Base-by-base conservation (phyloP, 2,797 vertebrate species). In the Hozukius guyotensis region DNA sequence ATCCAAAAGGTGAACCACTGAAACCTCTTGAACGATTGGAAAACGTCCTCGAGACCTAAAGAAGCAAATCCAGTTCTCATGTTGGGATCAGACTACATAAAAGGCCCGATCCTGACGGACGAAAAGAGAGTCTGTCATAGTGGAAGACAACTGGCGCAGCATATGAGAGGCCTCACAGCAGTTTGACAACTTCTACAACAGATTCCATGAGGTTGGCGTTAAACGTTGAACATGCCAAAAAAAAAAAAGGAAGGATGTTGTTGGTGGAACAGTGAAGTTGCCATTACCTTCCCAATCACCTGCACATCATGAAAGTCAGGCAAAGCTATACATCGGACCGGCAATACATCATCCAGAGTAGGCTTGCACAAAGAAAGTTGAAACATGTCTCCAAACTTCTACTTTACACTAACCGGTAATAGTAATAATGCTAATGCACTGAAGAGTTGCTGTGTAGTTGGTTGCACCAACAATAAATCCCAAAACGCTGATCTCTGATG, bases 1-100 rank as follows among this genome's bases (percentile, higher is more conserved):
- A 49, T 52, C 60, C 67, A 70, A 72, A 60, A 59, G 1, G 9
- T 22, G 14, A 78, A 38, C 38, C 8, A 9, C 10, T 29, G 10
- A 75, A 61, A 22, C 34, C 22, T 69, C 20, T 18, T 63, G n/a
- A 52, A 25, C 38, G 16, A 73, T 29, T 8, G 25, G n/a, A 75
- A 78, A 57, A 75, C 2, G 1, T 64, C n/a, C 18, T 59, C 11
- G 46, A 34, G 70, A 70, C 16, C 9, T 38, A 11, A 66, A 69
- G 14, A 65, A 62, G 49, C 16, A 56, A 56, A 22, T 56, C 2
- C 25, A 62, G 18, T 53, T 71, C n/a, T 63, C 9, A 6, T 24
- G n/a, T 75, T 64, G 63, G 53, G 65, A 75, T 79, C 66, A 53
- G 52, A 72, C 69, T 25, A 25, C 25, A 31, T 32, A 36, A 52